phyloP scores from a whole-genome alignment of 2,113 vertebrate species.

The Chlorodrepanis virens region DNA sequence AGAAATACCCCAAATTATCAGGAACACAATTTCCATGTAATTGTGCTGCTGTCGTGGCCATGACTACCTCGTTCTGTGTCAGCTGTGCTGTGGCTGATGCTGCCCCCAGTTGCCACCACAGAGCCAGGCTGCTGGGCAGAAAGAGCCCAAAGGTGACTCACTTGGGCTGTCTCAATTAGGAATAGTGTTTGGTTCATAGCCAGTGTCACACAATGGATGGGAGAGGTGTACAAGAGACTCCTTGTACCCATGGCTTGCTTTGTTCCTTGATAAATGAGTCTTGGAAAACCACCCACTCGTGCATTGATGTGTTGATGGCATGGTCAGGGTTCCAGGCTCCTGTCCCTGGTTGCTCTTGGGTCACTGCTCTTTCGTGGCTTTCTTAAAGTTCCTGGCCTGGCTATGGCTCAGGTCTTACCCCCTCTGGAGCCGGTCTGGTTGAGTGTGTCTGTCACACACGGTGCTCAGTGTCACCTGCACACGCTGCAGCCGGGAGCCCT shows the following conservation, averaged over 20 bases:
- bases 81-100: background rate
- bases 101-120: rapidly evolving
- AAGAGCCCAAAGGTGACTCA: background rate
- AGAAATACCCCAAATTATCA: background rate
- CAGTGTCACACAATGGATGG: background rate
- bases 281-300: background rate
- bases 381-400: background rate
- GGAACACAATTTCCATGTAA: background rate
- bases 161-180: background rate
- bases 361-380: background rate
- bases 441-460: background rate
- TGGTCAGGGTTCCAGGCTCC: background rate
- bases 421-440: background rate
- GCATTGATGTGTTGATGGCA: background rate
- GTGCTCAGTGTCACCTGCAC: background rate
- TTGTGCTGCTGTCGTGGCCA: background rate
- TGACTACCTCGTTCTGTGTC: background rate
- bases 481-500: background rate
- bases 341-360: background rate
- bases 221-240: background rate
- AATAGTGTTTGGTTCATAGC: background rate
- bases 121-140: background rate
- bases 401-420: rapidly evolving
- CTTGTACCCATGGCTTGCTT: background rate
- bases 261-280: background rate